These are phyloP conservation scores for Zapus hudsonius DNA, from an alignment of 2,113 vertebrate genomes.

Conservation along the genomic window DNA sequence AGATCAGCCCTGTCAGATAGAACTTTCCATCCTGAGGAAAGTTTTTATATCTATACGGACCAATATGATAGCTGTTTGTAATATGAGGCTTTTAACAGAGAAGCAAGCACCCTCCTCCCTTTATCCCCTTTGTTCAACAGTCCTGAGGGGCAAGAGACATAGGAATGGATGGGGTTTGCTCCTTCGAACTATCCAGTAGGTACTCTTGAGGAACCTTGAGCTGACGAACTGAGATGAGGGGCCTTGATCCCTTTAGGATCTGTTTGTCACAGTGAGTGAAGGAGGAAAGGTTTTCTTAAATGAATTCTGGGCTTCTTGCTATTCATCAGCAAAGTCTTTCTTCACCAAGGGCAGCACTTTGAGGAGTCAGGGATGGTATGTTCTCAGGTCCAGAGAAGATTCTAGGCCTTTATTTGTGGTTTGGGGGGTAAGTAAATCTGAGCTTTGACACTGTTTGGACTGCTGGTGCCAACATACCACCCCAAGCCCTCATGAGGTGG, in stretches of 20 bases:
- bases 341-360: no score
- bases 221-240: neutral
- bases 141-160: neutral
- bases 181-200: neutral
- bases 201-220: neutral
- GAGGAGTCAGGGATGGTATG: no score
- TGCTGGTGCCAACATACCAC: no score
- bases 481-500: no score
- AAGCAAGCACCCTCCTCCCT: neutral
- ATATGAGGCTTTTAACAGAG: neutral
- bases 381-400: no score
- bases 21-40: conserved; percentile 4
- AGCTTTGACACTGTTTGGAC: no score
- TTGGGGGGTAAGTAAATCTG: no score
- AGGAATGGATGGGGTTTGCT: neutral
- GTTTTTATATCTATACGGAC: neutral
- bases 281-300: neutral
- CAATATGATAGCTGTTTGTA: neutral
- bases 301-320: neutral
- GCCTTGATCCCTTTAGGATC: neutral
- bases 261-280: neutral
- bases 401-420: no score
- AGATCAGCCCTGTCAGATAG: neutral
- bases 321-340: no score
- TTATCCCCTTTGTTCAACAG: neutral